Percentiles rank a stretch among this genome's conserved stretches.
Evolutionary conservation across 2,888 invertebrate species (phyloP).

Genomic region (Uloborus plumipes): DNA sequence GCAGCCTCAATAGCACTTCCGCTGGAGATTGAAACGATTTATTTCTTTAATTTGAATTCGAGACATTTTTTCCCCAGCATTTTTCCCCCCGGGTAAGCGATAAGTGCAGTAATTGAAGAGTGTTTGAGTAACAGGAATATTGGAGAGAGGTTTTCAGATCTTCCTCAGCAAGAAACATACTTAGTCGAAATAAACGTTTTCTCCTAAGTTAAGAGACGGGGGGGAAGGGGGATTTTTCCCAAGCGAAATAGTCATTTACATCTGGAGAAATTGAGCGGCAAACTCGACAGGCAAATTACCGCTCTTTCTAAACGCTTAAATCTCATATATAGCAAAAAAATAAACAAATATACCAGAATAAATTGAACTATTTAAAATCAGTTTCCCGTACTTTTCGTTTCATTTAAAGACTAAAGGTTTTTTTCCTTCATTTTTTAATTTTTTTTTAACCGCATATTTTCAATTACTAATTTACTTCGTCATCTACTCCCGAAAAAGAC

Average conservation of each 20-base stretch:
- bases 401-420: too few relatives aligned
- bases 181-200: slow-evolving; percentile 30
- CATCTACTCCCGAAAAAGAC: too few relatives aligned
- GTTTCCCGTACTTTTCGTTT: neutral
- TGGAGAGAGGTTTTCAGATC: slow-evolving; percentile 32
- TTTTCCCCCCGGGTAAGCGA: slow-evolving; percentile 19
- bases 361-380: slow-evolving; percentile 5
- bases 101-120: slow-evolving; percentile 59
- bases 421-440: too few relatives aligned
- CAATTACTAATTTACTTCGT: too few relatives aligned
- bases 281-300: slow-evolving; percentile 45
- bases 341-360: neutral
- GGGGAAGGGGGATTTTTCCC: neutral
- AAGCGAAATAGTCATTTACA: slow-evolving; percentile 32
- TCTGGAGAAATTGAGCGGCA: slow-evolving; percentile 32
- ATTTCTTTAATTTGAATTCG: slow-evolving; percentile 63
- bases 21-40: slow-evolving; percentile 60
- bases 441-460: too few relatives aligned
- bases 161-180: slow-evolving; percentile 13
- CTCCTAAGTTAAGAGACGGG: slow-evolving; percentile 10
- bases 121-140: slow-evolving; percentile 60
- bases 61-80: slow-evolving; percentile 15
- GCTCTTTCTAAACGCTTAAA: slow-evolving; percentile 50
- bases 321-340: slow-evolving; percentile 16
- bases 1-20: slow-evolving; percentile 58